A percentile compares a stretch with the other conserved stretches of the same genome.
Evolutionary conservation across 2,888 invertebrate genomes (phyloP).

Genomic region (Andricus quercusramuli): DNA sequence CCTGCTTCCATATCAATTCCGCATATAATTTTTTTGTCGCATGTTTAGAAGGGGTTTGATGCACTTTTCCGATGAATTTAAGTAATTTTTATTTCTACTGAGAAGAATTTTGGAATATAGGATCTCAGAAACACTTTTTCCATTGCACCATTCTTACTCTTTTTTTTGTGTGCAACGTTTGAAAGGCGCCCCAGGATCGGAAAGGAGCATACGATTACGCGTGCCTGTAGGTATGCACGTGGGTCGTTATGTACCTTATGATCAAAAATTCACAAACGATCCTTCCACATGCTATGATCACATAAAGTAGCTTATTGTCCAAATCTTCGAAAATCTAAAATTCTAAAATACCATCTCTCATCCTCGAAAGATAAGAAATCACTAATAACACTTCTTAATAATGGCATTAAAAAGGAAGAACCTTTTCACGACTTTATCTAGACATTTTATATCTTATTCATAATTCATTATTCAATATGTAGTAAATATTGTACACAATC

Average conservation of each 20-base stretch:
- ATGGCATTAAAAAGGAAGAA: no score
- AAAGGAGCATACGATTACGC: conserved; percentile 3
- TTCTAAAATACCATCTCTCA: background rate
- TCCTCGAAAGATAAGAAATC: no score
- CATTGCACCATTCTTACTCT: background rate
- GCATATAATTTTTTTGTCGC: no score
- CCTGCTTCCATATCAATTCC: no score
- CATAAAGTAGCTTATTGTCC: background rate
- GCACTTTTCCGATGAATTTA: no score
- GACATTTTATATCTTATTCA: no score
- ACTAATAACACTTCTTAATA: no score
- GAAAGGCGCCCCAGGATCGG: conserved; percentile 6
- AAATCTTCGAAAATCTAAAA: background rate
- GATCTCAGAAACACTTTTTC: background rate
- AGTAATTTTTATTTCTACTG: background rate
- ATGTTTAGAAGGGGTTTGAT: no score
- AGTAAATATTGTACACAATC: no score
- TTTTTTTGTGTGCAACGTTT: conserved; percentile 8
- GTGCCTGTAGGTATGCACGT: conserved; percentile 15
- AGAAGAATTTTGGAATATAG: background rate
- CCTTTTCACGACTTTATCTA: no score
- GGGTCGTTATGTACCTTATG: conserved; percentile 16
- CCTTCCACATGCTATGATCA: conserved; percentile 8
- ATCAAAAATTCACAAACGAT: conserved; percentile 13
- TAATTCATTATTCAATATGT: no score